Base-by-base conservation (phyloP, 2,888 invertebrate genomes). In the Erannis defoliaria region DNA sequence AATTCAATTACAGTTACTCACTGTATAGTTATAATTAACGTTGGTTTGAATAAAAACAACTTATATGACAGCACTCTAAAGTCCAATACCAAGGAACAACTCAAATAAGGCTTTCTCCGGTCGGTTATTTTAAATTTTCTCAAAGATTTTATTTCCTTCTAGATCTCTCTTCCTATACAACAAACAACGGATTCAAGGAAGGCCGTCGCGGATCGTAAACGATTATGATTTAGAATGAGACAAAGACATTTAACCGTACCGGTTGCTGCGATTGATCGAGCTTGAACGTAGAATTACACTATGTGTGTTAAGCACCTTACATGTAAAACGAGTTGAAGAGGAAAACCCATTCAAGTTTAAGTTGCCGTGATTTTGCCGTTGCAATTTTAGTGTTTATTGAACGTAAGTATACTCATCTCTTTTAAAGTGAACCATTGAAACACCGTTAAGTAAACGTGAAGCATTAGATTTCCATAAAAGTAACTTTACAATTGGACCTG, bases 151-250 rank as follows among this genome's bases (percentile, higher is more conserved):
- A 4, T 14, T 6, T 9, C 26, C 9, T n/a, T n/a, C n/a, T 5
- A 23, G 5, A 23, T 5, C 5, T 23, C 3, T 23, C 23, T 5
- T 5, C 21, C 40, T 42, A 21, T 42, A 42, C 21, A 40, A 21
- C 12, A 5, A 0, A 4, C 35, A 35, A 35, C 35, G 35, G 46
- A 48, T 55, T 55, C 59, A 38, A 18, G 40, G 57, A 65, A 70
- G 64, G 60, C 42, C 63, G 67, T 60, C 57, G 57, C 56, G 63
- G 55, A 58, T 62, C 55, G 59, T n/a, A n/a, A n/a, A n/a, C 2
- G 3, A n/a, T 23, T 42, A 21, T 45, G 26, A 26, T 26, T 26
- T n/a, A 9, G 48, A 43, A 16, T 33, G 23, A 61, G 14, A 55
- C 50, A 37, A 49, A 16, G 18, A 64, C 38, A 8, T 29, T 51